Conservation (phyloP, 1,140 invertebrate species). For the Odontomachus brunneus region DNA sequence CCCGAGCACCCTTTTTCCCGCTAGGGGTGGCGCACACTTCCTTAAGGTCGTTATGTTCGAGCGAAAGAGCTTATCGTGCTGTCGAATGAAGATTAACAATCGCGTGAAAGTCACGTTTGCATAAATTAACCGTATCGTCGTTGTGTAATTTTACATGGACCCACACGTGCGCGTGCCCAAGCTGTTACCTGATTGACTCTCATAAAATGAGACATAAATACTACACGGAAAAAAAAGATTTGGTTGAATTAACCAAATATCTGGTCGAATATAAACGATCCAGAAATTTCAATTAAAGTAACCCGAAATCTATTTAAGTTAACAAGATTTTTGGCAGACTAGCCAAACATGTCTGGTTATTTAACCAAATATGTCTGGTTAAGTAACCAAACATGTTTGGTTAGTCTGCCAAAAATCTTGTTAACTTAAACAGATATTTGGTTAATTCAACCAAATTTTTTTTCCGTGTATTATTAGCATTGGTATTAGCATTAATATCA, state of each 20-base stretch:
- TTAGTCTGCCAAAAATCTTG: no score
- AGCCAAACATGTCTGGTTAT: no score
- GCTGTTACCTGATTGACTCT: background rate
- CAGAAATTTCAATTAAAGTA: no score
- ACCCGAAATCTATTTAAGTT: no score
- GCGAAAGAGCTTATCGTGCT: conserved; percentile 24
- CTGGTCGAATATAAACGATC: no score
- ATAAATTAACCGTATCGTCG: conserved; percentile 39
- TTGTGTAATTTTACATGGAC: background rate
- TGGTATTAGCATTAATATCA: background rate
- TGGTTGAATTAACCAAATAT: no score
- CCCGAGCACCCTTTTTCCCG: conserved; percentile 6
- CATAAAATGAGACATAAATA: conserved; percentile 6
- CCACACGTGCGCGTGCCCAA: background rate
- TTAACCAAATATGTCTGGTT: no score
- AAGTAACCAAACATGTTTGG: no score
- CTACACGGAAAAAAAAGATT: no score
- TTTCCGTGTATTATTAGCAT: conserved; percentile 6
- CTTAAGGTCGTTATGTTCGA: background rate
- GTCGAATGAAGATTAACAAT: conserved; percentile 34
- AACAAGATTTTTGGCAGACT: no score
- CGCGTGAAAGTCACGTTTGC: conserved; percentile 46
- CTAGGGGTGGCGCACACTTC: background rate
- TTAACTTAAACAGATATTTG: no score
- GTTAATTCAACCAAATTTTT: no score